These are phyloP conservation scores for Sweltsa coloradensis DNA, from an alignment of 1,140 invertebrate species.

Conservation along the genomic window DNA sequence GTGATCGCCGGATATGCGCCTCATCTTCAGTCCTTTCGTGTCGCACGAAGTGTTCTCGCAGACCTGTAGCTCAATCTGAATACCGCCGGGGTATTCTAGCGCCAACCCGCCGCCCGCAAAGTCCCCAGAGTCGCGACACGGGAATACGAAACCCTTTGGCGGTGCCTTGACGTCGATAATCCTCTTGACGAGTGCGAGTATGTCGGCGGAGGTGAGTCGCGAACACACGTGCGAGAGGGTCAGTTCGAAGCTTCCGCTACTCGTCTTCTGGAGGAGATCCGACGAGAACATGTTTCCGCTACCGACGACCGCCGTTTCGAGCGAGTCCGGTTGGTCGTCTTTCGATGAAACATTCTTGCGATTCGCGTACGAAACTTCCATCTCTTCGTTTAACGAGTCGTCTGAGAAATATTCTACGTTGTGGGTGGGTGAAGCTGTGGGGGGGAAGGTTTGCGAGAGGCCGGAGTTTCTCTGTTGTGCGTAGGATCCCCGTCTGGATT, in stretches of 20 bases:
- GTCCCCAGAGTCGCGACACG: conserved; percentile 3
- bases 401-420: conserved; percentile 3
- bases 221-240: conserved; percentile 68
- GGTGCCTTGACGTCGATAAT: conserved; percentile 68
- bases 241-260: conserved; percentile 43
- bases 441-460: conserved; percentile 20
- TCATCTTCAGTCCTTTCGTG: conserved; percentile 71
- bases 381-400: conserved; percentile 8
- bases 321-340: background rate
- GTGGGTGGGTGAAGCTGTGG: conserved; percentile 8
- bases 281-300: conserved; percentile 8
- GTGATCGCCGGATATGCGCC: conserved; percentile 83
- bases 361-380: conserved; percentile 9
- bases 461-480: conserved; percentile 5
- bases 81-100: conserved; percentile 49
- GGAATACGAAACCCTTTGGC: conserved; percentile 53
- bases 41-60: conserved; percentile 39
- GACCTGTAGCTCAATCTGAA: conserved; percentile 77
- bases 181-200: conserved; percentile 69
- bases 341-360: conserved; percentile 4
- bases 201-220: conserved; percentile 59
- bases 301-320: background rate
- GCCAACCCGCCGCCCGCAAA: conserved; percentile 34
- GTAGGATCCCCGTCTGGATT: background rate
- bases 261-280: conserved; percentile 29